A percentile compares a stretch with the other conserved stretches of the same genome.
Conservation (phyloP, 2,888 invertebrate genomes). For the Sclerodermus sp. region DNA sequence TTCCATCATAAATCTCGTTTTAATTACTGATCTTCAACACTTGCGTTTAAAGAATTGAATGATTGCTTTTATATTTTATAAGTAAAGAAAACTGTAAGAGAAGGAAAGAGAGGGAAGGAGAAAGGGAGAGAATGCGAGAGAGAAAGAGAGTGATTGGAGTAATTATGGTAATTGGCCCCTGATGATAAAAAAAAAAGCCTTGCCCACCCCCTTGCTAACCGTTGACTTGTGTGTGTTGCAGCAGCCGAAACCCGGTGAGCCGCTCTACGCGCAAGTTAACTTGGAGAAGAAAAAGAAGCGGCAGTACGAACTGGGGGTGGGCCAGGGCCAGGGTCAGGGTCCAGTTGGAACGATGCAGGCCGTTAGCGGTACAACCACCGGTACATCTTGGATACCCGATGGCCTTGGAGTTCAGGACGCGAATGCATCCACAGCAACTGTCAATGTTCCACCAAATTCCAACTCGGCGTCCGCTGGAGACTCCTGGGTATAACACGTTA, state of each 20-base stretch:
- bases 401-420: conserved; percentile 30
- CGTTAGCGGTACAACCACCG: conserved; percentile 23
- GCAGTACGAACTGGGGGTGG: conserved; percentile 56
- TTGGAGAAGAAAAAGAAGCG: conserved; percentile 66
- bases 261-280: conserved; percentile 68
- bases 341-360: conserved; percentile 22
- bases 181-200: neutral
- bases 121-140: too few species aligned
- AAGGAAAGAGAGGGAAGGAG: too few species aligned
- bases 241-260: conserved; percentile 64
- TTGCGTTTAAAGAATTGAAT: too few species aligned
- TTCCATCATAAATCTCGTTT: neutral
- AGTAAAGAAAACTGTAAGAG: too few species aligned
- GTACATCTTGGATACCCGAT: conserved; percentile 40
- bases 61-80: too few species aligned
- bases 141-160: too few species aligned
- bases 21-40: neutral
- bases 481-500: conserved; percentile 59
- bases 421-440: conserved; percentile 37
- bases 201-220: conserved; percentile 32
- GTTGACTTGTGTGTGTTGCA: conserved; percentile 55
- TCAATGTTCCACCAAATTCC: conserved; percentile 50
- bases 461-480: conserved; percentile 56
- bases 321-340: conserved; percentile 48
- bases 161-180: too few species aligned